Conservation (phyloP, 2,113 vertebrate species). For the Accipiter cooperii region DNA sequence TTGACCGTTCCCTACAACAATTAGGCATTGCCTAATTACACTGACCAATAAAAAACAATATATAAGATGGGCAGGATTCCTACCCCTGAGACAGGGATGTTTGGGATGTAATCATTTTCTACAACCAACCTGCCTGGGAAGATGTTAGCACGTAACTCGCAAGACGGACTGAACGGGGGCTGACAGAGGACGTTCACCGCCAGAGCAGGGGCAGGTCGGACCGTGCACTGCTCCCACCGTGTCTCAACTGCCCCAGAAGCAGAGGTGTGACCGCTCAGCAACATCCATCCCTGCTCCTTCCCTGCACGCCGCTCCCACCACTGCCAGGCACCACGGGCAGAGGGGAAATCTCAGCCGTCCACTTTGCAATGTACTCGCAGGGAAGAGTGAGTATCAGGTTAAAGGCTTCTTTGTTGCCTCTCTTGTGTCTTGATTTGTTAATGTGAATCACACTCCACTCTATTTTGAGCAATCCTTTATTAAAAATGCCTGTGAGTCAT, state of each 20-base stretch:
- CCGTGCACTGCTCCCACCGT: rapidly evolving
- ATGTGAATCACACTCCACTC: slow-evolving; percentile 1
- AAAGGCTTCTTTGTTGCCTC: neutral
- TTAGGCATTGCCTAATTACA: neutral
- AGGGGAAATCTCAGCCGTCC: neutral
- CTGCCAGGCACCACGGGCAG: rapidly evolving
- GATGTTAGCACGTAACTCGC: neutral
- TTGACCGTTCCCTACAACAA: neutral
- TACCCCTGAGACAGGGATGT: neutral
- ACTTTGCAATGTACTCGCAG: neutral
- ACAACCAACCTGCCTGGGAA: neutral
- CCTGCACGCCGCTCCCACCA: neutral
- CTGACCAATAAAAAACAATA: neutral
- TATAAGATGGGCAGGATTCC: neutral
- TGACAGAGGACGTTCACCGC: neutral
- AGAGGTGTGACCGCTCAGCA: neutral
- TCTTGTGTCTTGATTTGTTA: neutral
- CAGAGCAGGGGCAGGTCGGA: neutral
- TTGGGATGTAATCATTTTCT: neutral
- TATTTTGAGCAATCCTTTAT: slow-evolving; percentile 22
- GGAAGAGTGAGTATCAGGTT: neutral
- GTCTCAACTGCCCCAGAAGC: neutral
- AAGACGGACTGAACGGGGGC: neutral
- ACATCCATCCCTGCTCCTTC: neutral
- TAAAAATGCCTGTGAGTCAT: slow-evolving; percentile 39